Conservation (phyloP, 92 coral and sea anemone genomes). For the Heteractis magnifica region DNA sequence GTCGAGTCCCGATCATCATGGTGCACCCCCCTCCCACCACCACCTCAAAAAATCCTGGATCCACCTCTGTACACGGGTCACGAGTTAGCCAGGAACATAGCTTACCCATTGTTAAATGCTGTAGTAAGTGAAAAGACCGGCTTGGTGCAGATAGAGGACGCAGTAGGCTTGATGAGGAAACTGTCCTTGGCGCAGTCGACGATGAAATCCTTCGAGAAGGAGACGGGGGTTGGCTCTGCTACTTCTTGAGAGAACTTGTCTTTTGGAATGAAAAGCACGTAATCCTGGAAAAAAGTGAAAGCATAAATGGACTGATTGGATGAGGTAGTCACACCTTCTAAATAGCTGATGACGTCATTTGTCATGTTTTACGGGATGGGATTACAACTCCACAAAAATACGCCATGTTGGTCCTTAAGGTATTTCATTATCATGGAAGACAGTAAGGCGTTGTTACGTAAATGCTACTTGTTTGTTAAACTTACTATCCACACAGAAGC, state of each 20-base stretch:
- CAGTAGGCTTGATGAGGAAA: conserved; percentile 60
- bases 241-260: conserved; percentile 58
- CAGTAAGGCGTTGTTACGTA: not conserved
- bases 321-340: too few relatives aligned
- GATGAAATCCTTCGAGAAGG: conserved; percentile 69
- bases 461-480: not conserved
- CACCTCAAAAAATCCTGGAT: too few relatives aligned
- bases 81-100: not conserved
- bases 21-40: too few relatives aligned
- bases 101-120: conserved; percentile 66
- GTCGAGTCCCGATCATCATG: too few relatives aligned
- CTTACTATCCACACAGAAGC: conserved; percentile 92
- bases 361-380: too few relatives aligned
- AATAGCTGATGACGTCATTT: too few relatives aligned
- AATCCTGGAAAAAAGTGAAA: conserved; percentile 56
- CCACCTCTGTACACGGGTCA: too few relatives aligned
- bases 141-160: conserved; percentile 61
- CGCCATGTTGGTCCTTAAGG: too few relatives aligned
- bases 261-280: conserved; percentile 75
- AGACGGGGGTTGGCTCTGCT: conserved; percentile 67
- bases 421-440: not conserved
- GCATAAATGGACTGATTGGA: not conserved
- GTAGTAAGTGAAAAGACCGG: conserved; percentile 89
- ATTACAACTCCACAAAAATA: too few relatives aligned
- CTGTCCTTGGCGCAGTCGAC: conserved; percentile 72